Evolutionary conservation across 2,113 vertebrate genomes (phyloP), one percentile per base, ranked within the genome.

Genomic region (Osmerus eperlanus): DNA sequence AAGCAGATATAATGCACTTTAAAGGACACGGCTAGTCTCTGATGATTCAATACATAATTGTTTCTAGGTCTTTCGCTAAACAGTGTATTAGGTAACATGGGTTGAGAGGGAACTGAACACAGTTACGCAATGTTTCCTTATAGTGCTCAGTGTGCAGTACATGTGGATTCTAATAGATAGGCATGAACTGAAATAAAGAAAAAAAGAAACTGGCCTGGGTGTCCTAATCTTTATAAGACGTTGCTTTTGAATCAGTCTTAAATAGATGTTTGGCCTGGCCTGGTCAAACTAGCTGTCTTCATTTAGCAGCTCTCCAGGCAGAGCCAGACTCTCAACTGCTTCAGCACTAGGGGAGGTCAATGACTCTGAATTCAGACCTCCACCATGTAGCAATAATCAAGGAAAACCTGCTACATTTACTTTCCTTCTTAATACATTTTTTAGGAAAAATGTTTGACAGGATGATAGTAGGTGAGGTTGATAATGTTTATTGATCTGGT

Each of bases 41-140:
- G 53, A 28, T 25, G 61, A 21, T 63, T 62, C 21, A n/a, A 21
- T 61, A 68, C 62, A 72, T 73, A 28, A 70, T 75, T 56, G 59
- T 65, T 65, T 36, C 28, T 41, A 66, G 73, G 29, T 18, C 28
- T 69, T 63, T 25, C 70, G 36, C 60, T 67, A 73, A 72, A 53
- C 65, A 32, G 70, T 54, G 36, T 65, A 71, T 77, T 82, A 71
- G 73, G 52, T 77, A 70, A 72, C 77, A 72, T 51, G 14, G 52
- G 72, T 54, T 65, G 36, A 73, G 70, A 16, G 21, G 25, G 12
- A 21, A 52, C 63, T 21, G 51, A 23, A 4, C 62, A 25, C 7
- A 29, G 36, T 76, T 62, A 71, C 9, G 54, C 64, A 67, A 76
- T 41, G 11, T 15, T 55, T 55, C 67, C 58, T 41, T 29, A 28